Evolutionary conservation across 2,888 invertebrate species (phyloP).

Genomic region (Trilocha varians): DNA sequence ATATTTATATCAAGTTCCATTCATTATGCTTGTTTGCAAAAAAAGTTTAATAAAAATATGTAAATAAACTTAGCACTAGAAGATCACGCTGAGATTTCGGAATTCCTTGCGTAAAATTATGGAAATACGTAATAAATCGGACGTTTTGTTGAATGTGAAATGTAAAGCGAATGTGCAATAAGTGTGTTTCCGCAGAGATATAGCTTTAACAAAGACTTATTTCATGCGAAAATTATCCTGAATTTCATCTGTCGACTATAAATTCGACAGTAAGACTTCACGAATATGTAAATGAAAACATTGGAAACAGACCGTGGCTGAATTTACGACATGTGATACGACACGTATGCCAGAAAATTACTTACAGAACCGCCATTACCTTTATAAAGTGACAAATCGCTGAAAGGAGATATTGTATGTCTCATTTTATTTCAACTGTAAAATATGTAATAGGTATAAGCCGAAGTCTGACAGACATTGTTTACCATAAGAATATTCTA

Average conservation of each 20-base stretch:
- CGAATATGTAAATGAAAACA: constrained; percentile 36
- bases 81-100: too few relatives aligned
- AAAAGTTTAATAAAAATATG: too few relatives aligned
- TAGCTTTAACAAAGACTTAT: constrained; percentile 11
- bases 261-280: constrained; percentile 28
- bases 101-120: too few relatives aligned
- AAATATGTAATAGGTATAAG: constrained; percentile 3
- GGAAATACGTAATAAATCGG: not conserved
- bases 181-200: not conserved
- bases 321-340: constrained; percentile 22
- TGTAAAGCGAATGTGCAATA: not conserved
- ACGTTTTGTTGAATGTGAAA: not conserved
- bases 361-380: constrained; percentile 3
- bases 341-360: constrained; percentile 8
- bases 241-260: constrained; percentile 31
- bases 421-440: constrained; percentile 9
- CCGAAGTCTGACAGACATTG: too few relatives aligned
- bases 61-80: too few relatives aligned
- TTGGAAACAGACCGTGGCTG: constrained; percentile 29
- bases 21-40: too few relatives aligned
- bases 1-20: too few relatives aligned
- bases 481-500: too few relatives aligned
- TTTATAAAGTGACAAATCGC: constrained; percentile 6
- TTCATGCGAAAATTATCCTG: constrained; percentile 32
- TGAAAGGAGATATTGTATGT: constrained; percentile 5